Evolutionary conservation across 2,113 vertebrate genomes (phyloP).

Genomic region (Geococcyx californianus): DNA sequence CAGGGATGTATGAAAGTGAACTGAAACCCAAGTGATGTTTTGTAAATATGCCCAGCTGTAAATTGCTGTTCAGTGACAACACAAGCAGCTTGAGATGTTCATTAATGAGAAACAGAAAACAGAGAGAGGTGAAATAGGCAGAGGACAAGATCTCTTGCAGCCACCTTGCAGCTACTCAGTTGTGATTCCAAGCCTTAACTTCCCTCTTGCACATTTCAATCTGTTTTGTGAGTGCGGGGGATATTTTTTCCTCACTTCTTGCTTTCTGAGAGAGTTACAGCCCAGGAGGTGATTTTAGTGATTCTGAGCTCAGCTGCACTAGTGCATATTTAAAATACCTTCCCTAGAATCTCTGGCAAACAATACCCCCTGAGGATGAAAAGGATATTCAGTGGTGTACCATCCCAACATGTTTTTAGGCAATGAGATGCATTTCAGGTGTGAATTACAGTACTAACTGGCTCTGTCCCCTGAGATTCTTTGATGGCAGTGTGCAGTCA

Average conservation of each 20-base stretch:
- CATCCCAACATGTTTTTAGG: neutral
- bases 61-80: neutral
- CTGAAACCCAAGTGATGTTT: neutral
- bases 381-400: neutral
- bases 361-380: no score
- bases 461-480: neutral
- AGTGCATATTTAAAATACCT: neutral
- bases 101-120: no score
- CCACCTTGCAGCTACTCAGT: fast-evolving
- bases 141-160: neutral
- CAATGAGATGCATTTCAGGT: neutral
- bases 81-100: neutral
- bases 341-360: neutral
- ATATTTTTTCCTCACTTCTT: neutral
- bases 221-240: neutral
- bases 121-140: neutral
- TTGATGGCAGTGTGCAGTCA: neutral
- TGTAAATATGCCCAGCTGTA: neutral
- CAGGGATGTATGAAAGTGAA: neutral
- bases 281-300: neutral
- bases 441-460: neutral
- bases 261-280: neutral
- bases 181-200: neutral
- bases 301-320: neutral
- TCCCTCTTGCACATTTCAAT: neutral